A percentile compares a stretch with the other conserved stretches of the same genome.
Conservation (phyloP, 2,113 vertebrate species). For the Nettapus auritus region DNA sequence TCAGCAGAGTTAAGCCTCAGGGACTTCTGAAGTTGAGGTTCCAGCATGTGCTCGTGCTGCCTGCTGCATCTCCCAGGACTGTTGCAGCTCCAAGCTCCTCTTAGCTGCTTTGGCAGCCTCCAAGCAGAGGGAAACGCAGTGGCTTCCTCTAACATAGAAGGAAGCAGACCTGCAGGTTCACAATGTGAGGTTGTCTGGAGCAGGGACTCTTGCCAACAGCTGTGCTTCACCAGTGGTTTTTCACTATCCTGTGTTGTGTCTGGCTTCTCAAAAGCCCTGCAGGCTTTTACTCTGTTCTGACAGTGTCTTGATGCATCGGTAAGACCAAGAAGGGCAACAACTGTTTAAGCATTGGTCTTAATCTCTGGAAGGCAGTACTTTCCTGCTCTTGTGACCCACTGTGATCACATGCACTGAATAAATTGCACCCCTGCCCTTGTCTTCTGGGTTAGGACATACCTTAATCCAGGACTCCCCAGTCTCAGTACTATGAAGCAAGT, state of each 20-base stretch:
- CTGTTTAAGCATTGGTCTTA: neutral
- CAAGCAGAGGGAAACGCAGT: accelerated
- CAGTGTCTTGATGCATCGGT: neutral
- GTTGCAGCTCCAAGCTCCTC: accelerated
- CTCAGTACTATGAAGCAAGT: neutral
- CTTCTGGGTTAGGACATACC: neutral
- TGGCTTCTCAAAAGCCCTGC: neutral
- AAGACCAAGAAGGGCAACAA: accelerated
- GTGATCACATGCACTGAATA: accelerated
- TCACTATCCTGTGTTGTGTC: neutral
- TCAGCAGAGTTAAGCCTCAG: accelerated
- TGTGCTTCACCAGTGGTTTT: neutral
- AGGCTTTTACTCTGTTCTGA: neutral
- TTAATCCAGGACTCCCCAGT: neutral
- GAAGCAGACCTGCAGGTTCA: neutral
- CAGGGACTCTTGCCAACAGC: too few relatives aligned
- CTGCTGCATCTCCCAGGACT: accelerated
- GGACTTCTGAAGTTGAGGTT: neutral
- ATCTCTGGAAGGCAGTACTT: neutral
- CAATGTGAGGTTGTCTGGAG: neutral
- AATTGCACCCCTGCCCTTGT: neutral
- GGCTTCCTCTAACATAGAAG: neutral
- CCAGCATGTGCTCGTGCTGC: neutral
- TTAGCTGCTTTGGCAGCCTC: neutral
- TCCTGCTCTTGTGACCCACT: neutral